Base-by-base conservation (phyloP, 1,140 invertebrate species). In the Drosophila kikkawai region DNA sequence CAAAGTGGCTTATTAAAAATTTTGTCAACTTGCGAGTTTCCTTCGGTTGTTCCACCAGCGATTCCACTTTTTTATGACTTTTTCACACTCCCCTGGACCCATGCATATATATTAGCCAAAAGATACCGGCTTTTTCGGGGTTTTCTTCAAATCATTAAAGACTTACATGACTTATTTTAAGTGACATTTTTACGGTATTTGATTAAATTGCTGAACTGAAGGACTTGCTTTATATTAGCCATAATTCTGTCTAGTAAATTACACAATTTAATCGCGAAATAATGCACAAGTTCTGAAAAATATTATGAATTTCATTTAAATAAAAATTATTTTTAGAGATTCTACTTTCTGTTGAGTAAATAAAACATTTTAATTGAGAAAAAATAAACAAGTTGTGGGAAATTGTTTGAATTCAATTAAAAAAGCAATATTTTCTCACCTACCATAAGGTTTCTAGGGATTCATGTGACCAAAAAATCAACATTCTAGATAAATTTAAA, bases 1-100 rank as follows among this genome's bases (percentile, higher is more conserved):
- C 59, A 82, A 90, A 90, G 85, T 91, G 85, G 79, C 85, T 90
- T 90, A 90, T 90, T 90, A 90, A 90, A 73, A 90, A 90, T 90
- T 90, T 90, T 88, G 84, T 88, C 83, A 86, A 86, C 83, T 86
- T 86, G 82, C 79, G 80, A 86, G 57, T 83, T 81, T 73, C 47
- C 56, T 50, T 34, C 19, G 59, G 42, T 57, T 45, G 39, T 45
- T 26, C 82, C 67, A 65, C 64, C 69, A 55, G 55, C 26, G 44
- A 44, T 26, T 34, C 19, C 37, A 64, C 57, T 73, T 68, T 79
- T 79, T 79, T 74, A 66, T 57, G 69, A 66, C 75, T 79, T 79
- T 79, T 74, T 79, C 75, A 42, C 75, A 79, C 76, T 79, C 68
- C 64, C 51, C 53, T 50, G 55, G 69, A 36, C 68, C 22, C 36